Conservation (phyloP, 2,113 vertebrate species). For the Anoplopoma fimbria region DNA sequence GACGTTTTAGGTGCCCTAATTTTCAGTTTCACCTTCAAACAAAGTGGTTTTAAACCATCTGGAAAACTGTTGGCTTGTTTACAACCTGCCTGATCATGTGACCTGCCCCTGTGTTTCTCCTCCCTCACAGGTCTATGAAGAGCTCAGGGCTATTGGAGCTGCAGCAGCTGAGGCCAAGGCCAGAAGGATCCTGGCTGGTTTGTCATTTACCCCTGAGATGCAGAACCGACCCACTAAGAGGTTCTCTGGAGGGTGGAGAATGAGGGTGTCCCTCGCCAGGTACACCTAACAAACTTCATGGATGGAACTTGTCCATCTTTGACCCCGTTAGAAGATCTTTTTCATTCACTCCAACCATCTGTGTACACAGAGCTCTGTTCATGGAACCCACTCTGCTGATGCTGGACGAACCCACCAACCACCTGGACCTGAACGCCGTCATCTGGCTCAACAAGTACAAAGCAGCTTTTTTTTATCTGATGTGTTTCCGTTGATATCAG, state of each 20-base stretch:
- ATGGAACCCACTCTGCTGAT: conserved; percentile 95
- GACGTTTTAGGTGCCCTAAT: neutral
- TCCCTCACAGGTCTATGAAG: conserved; percentile 89
- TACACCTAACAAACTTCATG: conserved; percentile 36
- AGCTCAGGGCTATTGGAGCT: conserved; percentile 88
- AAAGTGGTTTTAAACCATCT: neutral
- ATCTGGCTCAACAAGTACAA: conserved; percentile 97
- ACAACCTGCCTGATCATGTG: neutral
- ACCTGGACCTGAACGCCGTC: conserved; percentile 94
- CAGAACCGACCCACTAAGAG: conserved; percentile 92
- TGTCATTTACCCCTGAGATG: conserved; percentile 94
- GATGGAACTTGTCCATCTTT: no score
- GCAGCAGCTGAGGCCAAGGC: conserved; percentile 93
- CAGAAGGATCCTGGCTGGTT: conserved; percentile 90
- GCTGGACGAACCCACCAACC: conserved; percentile 96
- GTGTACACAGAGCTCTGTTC: conserved; percentile 88
- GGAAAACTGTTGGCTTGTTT: neutral
- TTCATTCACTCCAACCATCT: neutral
- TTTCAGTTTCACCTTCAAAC: neutral
- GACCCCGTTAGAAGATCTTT: no score
- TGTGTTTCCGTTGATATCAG: neutral
- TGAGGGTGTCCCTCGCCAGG: conserved; percentile 95
- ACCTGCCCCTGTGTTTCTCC: neutral
- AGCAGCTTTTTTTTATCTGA: neutral
- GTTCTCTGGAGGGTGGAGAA: conserved; percentile 95